Evolutionary conservation across 2,888 invertebrate genomes (phyloP), one percentile per base, ranked within the genome.

Genomic region (Pelosia muscerda): DNA sequence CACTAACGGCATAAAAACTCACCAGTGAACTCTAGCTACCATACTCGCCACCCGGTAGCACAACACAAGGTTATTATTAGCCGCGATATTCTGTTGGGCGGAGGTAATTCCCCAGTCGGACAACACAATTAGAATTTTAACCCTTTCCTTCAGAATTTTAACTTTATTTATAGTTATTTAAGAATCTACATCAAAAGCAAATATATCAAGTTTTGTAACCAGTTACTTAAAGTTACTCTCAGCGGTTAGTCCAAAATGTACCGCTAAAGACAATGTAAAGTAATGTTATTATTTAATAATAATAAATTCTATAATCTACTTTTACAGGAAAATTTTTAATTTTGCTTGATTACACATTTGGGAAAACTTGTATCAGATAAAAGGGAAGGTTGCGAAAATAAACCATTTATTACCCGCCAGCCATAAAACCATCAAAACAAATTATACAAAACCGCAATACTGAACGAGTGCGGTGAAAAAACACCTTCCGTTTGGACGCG

Each of bases 381-480:
- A 49, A 49, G 49, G 49, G 19, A 49, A 49, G 49, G 49, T 49
- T 49, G n/a, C 9, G n/a, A 19, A 49, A 49, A n/a, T 60, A 65
- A 55, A 55, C 25, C 55, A n/a, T 49, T 49, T 49, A 49, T 19
- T 42, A 42, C 49, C 49, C 8, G 49, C 19, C 49, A 49, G 49
- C 49, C 49, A 49, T 49, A 49, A 49, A 49, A n/a, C 49, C 49
- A n/a, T 49, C 49, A 49, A 49, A 49, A 49, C n/a, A 49, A n/a
- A 49, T n/a, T 49, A 49, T n/a, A 49, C 49, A 49, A 49, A 49
- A 49, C 49, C 49, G n/a, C 49, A n/a, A 49, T n/a, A 49, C n/a
- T 49, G 49, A 49, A 49, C 19, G 49, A n/a, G 49, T 9, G 9
- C 19, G 49, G 49, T 49, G 49, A 49, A 49, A n/a, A 49, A n/a